Evolutionary conservation across 2,888 invertebrate species (phyloP).

Genomic region (Tuberolachnus salignus): DNA sequence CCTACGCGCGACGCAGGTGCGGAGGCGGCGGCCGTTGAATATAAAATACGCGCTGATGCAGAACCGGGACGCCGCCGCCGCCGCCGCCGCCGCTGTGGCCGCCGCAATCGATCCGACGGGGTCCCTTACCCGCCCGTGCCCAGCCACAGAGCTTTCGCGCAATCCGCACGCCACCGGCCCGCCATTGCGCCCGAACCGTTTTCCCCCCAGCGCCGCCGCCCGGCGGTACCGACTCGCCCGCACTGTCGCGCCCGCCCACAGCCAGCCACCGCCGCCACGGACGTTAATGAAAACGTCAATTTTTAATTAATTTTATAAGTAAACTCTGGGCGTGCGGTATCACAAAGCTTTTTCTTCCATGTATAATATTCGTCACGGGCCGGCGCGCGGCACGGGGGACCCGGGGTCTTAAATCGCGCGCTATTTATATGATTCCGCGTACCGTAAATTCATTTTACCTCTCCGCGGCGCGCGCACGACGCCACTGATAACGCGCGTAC

Average conservation of each 20-base stretch:
- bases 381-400: not conserved
- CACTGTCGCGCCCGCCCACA: not conserved
- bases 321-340: constrained; percentile 13
- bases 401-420: not conserved
- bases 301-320: constrained; percentile 55
- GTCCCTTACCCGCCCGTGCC: not conserved
- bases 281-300: constrained; percentile 56
- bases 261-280: no score
- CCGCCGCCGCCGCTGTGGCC: constrained; percentile 21
- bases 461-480: not conserved
- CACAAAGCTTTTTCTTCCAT: not conserved
- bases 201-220: not conserved
- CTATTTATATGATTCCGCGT: constrained; percentile 1
- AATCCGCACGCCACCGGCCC: not conserved
- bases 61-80: constrained; percentile 8
- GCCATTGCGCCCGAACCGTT: not conserved
- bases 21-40: not conserved
- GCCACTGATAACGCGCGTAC: not conserved
- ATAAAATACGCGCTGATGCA: not conserved
- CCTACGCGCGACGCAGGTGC: not conserved
- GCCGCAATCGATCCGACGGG: constrained; percentile 45
- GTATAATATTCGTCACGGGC: no score
- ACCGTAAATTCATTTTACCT: not conserved
- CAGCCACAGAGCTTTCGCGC: not conserved
- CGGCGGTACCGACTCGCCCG: not conserved